Conservation (phyloP, 2,888 invertebrate species). For the Entomobrya multifasciata region DNA sequence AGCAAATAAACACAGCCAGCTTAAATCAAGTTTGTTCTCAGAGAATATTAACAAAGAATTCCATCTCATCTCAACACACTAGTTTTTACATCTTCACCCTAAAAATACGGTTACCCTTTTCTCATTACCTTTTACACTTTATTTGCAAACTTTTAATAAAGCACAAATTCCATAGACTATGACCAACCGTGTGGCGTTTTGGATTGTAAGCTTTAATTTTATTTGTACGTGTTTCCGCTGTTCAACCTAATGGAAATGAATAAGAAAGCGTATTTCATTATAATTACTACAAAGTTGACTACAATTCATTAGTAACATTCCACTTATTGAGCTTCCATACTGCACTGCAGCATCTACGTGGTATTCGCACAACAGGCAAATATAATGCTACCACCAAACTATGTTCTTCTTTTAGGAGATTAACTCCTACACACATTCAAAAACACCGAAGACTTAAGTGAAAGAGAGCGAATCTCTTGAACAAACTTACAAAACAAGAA, state of each 20-base stretch:
- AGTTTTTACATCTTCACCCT: background rate
- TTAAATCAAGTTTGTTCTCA: slow-evolving; percentile 48
- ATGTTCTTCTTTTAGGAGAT: slow-evolving; percentile 28
- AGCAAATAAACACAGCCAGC: slow-evolving; percentile 50
- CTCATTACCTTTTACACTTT: slow-evolving; percentile 38
- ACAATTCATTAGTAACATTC: slow-evolving; percentile 45
- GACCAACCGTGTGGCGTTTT: background rate
- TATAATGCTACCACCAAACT: no score
- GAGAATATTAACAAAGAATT: slow-evolving; percentile 28
- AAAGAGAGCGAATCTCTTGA: slow-evolving; percentile 25
- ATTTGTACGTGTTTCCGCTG: background rate
- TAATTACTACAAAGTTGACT: slow-evolving; percentile 26
- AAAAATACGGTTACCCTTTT: background rate
- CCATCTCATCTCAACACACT: background rate
- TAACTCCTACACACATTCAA: background rate
- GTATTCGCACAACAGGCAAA: background rate
- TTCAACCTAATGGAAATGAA: background rate
- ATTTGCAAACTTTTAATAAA: slow-evolving; percentile 51
- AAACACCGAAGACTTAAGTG: background rate
- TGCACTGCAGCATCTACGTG: slow-evolving; percentile 12
- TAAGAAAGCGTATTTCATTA: slow-evolving; percentile 45
- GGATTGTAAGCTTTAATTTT: slow-evolving; percentile 14
- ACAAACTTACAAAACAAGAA: slow-evolving; percentile 34
- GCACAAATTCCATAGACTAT: background rate
- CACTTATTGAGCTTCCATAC: background rate